Base-by-base conservation (phyloP, 1,140 invertebrate genomes). In the Oryctes rhinoceros region DNA sequence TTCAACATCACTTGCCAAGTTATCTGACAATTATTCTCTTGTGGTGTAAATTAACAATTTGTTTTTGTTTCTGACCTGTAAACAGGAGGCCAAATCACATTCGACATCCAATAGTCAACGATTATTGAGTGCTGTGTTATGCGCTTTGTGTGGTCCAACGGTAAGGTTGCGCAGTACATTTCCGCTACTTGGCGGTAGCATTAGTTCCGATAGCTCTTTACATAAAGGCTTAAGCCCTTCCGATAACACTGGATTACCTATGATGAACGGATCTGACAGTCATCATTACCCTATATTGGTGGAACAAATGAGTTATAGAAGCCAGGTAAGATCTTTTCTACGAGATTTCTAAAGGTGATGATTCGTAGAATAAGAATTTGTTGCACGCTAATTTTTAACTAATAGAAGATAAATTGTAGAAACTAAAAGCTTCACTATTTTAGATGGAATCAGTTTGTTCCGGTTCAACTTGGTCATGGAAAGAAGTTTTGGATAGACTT, bases 401-500 rank as follows among this genome's bases (percentile, higher is more conserved):
- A n/a, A n/a, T n/a, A n/a, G n/a, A n/a, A n/a, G n/a, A n/a, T n/a
- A n/a, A n/a, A n/a, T n/a, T n/a, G n/a, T n/a, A n/a, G n/a, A n/a
- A n/a, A 30, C 24, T 30, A 30, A 30, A 30, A 30, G 2, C 2
- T 0, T 30, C 24, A 30, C 24, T 44, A 44, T 59, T 59, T 59
- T 86, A 91, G 88, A 88, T 90, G 84, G 91, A 91, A 84, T 89
- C 88, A 11, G 87, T 86, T 39, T 89, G 88, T 59, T 84, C 87
- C 0, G 86, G 86, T 62, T 87, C 88, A 65, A 87, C 86, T 10
- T 96, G 95, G 92, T 92, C 94, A 4, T 94, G 98, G 85, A 91
- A 94, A 81, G 96, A 97, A 85, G 94, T 98, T 3, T 87, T 98
- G 0, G 94, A 97, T 53, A 90, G 92, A 71, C 87, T 99, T 15